These are phyloP conservation scores for Neoaliturus tenellus DNA, from an alignment of 2,888 invertebrate species.

Conservation along the genomic window DNA sequence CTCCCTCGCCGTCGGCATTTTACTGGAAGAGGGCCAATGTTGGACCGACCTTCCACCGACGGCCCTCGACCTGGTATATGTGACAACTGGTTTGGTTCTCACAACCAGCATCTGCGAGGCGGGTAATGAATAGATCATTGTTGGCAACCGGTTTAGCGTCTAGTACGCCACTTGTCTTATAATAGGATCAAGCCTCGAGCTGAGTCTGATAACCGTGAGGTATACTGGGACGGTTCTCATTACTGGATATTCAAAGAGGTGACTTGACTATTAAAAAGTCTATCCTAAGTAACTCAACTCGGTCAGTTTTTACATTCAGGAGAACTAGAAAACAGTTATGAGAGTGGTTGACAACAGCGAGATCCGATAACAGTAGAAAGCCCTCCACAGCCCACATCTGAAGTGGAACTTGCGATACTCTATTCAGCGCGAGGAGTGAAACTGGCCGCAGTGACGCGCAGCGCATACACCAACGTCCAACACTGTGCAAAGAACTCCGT, in stretches of 20 bases:
- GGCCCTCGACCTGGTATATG: neutral
- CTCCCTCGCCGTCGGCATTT: no score
- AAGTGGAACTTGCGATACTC: neutral
- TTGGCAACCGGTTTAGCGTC: neutral
- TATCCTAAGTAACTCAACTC: no score
- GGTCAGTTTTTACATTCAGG: no score
- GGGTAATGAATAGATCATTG: neutral
- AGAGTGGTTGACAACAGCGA: neutral
- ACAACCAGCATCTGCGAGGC: neutral
- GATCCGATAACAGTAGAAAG: neutral
- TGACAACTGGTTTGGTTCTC: slow-evolving; percentile 17
- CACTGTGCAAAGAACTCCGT: no score
- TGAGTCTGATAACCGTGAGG: no score
- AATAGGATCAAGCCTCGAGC: neutral
- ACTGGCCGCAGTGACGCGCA: no score
- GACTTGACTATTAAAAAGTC: no score
- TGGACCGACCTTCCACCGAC: neutral
- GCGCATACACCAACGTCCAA: no score
- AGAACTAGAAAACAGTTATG: no score
- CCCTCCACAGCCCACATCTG: neutral
- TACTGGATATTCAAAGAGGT: no score
- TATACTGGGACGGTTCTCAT: no score
- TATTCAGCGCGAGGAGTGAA: no score
- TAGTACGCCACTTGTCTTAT: neutral
- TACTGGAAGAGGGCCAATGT: neutral